Conservation (phyloP, 1,140 invertebrate species). For the Sarcophaga bullata region DNA sequence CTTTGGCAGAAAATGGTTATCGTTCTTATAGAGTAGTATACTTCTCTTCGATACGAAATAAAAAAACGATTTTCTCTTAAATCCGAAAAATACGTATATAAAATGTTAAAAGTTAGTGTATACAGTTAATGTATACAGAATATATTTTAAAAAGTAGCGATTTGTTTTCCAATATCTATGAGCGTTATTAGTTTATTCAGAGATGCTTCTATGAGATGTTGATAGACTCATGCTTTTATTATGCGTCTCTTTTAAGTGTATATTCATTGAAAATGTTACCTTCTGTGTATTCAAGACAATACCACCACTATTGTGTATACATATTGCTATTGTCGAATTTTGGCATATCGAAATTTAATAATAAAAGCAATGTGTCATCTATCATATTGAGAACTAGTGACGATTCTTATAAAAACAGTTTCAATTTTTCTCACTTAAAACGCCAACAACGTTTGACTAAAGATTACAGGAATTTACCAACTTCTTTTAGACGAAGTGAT, state of each 20-base stretch:
- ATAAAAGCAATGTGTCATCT: no score
- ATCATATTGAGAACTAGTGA: no score
- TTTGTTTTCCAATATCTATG: not conserved
- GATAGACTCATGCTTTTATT: not conserved
- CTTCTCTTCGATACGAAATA: no score
- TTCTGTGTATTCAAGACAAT: no score
- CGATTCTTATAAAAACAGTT: not conserved
- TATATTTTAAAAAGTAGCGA: not conserved
- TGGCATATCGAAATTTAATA: not conserved
- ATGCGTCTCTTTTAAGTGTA: not conserved
- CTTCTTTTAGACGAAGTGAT: not conserved
- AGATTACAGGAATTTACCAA: not conserved
- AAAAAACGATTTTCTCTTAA: not conserved
- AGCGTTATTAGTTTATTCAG: not conserved
- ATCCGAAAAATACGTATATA: not conserved
- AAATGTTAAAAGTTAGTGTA: not conserved
- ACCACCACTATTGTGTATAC: not conserved
- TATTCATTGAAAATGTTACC: not conserved
- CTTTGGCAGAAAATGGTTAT: not conserved
- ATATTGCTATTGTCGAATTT: not conserved
- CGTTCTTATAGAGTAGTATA: no score
- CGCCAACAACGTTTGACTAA: not conserved
- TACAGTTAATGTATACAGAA: not conserved
- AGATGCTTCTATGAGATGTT: not conserved
- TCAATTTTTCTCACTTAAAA: not conserved